These are phyloP conservation scores for Serrognathus titanus DNA, from an alignment of 2,888 invertebrate species.

Conservation along the genomic window DNA sequence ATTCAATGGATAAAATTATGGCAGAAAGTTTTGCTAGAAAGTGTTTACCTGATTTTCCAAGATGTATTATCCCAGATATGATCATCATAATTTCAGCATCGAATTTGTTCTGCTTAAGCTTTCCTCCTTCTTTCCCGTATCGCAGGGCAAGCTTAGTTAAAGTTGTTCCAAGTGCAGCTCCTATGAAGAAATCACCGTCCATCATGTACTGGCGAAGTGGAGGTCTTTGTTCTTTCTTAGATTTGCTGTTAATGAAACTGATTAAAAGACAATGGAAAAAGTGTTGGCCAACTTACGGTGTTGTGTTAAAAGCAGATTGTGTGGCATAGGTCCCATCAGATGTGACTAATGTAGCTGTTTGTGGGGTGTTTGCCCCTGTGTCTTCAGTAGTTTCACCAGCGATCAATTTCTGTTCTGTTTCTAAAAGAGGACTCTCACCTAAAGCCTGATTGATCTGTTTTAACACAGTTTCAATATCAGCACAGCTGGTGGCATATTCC, in stretches of 20 bases:
- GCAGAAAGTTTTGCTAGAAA: background rate
- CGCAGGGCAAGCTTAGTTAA: conserved; percentile 86
- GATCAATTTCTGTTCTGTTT: conserved; percentile 66
- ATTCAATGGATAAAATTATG: too few species aligned
- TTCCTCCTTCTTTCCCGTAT: conserved; percentile 52
- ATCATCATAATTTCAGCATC: conserved; percentile 63
- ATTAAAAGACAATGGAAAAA: too few species aligned
- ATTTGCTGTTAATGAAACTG: conserved; percentile 41
- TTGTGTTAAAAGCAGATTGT: conserved; percentile 92
- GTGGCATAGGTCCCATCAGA: conserved; percentile 99
- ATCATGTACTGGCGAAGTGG: conserved; percentile 83
- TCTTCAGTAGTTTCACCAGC: conserved; percentile 67
- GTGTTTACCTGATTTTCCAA: conserved; percentile 69
- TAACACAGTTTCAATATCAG: conserved; percentile 78
- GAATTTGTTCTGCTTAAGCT: conserved; percentile 56
- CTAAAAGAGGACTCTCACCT: conserved; percentile 66
- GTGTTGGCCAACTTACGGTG: conserved; percentile 55
- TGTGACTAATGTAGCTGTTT: conserved; percentile 71
- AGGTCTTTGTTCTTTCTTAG: conserved; percentile 69
- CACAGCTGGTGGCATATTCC: conserved; percentile 81
- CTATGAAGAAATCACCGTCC: conserved; percentile 95
- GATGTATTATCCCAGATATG: conserved; percentile 55
- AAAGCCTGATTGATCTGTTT: conserved; percentile 69
- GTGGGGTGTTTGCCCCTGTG: conserved; percentile 34
- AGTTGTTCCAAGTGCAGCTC: conserved; percentile 86